These are phyloP conservation scores for Spheniscus mendiculus DNA, from an alignment of 2,113 vertebrate genomes.

Conservation along the genomic window DNA sequence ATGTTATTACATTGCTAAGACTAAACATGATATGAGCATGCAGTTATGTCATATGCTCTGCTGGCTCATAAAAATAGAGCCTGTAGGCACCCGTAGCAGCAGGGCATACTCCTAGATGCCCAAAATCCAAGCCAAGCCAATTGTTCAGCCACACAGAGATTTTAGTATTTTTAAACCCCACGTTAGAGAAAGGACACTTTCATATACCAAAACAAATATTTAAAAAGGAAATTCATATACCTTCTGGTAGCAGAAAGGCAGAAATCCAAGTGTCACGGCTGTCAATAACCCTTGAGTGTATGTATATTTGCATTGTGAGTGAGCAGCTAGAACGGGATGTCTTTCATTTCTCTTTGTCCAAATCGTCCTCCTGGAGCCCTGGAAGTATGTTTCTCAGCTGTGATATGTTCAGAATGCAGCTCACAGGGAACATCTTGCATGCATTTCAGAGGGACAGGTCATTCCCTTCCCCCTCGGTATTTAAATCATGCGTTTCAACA, in stretches of 20 bases:
- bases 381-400: background rate
- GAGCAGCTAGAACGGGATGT: background rate
- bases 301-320: background rate
- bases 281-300: background rate
- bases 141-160: background rate
- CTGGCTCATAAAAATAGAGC: background rate
- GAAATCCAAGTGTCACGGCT: background rate
- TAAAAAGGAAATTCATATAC: background rate
- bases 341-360: background rate
- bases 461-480: background rate
- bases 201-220: background rate
- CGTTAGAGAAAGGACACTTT: background rate
- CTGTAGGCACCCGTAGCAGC: background rate
- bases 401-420: constrained; percentile 30
- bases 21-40: background rate
- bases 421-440: constrained; percentile 6
- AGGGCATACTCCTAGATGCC: background rate
- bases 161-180: background rate
- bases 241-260: background rate
- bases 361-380: background rate
- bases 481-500: background rate
- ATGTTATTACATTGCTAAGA: background rate
- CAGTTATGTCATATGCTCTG: background rate
- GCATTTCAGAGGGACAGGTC: constrained; percentile 31
- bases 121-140: background rate